A percentile compares a stretch with the other conserved stretches of the same genome.
Evolutionary conservation across 23 tunicate species (phyloP).

Genomic region (Trididemnum miniatum): DNA sequence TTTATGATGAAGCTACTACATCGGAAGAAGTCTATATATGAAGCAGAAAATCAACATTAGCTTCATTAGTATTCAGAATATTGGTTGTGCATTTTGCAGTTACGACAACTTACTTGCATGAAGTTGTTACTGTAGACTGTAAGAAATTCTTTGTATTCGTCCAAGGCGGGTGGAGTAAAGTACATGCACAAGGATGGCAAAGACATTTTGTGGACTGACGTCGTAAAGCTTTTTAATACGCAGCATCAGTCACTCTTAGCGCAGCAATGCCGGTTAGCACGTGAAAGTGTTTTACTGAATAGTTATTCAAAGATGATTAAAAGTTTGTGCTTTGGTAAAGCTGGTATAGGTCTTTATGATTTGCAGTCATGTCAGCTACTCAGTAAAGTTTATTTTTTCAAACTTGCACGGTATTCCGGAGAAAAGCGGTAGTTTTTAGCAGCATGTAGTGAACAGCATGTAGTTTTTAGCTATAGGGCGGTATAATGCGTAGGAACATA

Average conservation of each 20-base stretch:
- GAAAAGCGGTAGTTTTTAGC: too few species aligned
- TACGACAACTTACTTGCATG: background rate
- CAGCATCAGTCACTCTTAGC: background rate
- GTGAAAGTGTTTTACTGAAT: background rate
- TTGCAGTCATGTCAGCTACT: too few species aligned
- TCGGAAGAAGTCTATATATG: too few species aligned
- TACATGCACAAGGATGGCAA: conserved; percentile 5
- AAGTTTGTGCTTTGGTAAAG: too few species aligned
- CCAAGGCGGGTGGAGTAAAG: conserved; percentile 1
- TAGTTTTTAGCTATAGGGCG: too few species aligned
- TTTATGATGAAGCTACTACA: background rate
- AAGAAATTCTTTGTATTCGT: conserved; percentile 14
- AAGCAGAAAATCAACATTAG: too few species aligned
- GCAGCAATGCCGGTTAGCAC: background rate
- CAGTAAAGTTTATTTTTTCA: too few species aligned
- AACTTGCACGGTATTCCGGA: too few species aligned
- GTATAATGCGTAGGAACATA: too few species aligned
- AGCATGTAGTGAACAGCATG: too few species aligned
- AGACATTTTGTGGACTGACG: conserved; percentile 12
- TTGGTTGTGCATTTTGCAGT: background rate
- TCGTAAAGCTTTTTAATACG: background rate
- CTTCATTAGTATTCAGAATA: background rate
- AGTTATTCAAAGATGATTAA: conserved; percentile 1
- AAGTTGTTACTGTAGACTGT: background rate
- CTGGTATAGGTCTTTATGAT: too few species aligned